Conservation (phyloP, 2,113 vertebrate genomes). For the Zosterops lateralis region DNA sequence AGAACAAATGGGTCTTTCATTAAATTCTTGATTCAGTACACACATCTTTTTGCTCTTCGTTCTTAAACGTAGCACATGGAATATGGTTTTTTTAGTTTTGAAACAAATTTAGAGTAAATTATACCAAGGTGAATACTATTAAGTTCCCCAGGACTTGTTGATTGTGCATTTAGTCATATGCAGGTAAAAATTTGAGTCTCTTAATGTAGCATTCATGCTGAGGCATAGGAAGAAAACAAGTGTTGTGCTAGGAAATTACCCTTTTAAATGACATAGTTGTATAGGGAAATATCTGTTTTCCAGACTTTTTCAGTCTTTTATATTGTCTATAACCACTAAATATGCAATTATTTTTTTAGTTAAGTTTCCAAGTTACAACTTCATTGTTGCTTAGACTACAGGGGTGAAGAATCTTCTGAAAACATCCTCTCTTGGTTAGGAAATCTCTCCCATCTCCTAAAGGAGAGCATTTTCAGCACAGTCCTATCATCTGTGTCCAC, state of each 20-base stretch:
- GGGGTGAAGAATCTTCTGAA: not conserved
- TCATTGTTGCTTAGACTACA: not conserved
- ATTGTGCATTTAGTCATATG: not conserved
- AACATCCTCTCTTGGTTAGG: not conserved
- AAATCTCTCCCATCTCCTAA: not conserved
- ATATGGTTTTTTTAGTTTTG: not conserved
- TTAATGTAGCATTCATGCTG: not conserved
- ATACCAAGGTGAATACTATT: not conserved
- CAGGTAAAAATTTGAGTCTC: not conserved
- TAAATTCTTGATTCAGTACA: slow-evolving; percentile 20
- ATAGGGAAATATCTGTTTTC: not conserved
- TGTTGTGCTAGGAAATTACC: not conserved
- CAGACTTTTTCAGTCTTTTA: not conserved
- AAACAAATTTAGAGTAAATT: slow-evolving; percentile 5
- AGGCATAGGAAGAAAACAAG: not conserved
- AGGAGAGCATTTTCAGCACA: not conserved
- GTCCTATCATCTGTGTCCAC: not conserved
- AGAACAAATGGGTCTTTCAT: slow-evolving; percentile 48
- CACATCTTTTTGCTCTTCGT: not conserved
- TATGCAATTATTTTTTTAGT: not conserved
- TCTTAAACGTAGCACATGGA: not conserved
- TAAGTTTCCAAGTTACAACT: not conserved
- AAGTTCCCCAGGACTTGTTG: not conserved
- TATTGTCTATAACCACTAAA: not conserved
- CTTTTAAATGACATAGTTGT: not conserved